A percentile compares a stretch with the other conserved stretches of the same genome.
Evolutionary conservation across 2,797 vertebrate species (phyloP).

Genomic region (Miichthys miiuy): DNA sequence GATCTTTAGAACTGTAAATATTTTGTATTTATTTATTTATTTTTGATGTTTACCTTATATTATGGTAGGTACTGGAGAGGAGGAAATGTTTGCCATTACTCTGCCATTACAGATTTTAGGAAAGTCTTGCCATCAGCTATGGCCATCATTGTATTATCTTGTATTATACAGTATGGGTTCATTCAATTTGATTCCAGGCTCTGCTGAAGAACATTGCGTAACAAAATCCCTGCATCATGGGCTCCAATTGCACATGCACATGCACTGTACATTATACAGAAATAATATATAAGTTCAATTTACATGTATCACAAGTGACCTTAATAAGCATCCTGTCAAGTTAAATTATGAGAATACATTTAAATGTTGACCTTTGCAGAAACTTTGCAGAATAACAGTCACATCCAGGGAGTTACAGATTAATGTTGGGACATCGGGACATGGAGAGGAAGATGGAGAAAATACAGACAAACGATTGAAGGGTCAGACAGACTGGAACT

Average conservation of each 20-base stretch:
- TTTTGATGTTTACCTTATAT: neutral
- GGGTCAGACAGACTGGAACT: neutral
- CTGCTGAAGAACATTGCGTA: neutral
- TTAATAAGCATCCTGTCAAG: neutral
- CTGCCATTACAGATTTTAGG: slow-evolving; percentile 5
- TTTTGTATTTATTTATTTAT: slow-evolving; percentile 18
- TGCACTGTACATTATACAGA: neutral
- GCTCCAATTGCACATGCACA: neutral
- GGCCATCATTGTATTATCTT: slow-evolving; percentile 2
- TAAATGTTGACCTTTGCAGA: slow-evolving; percentile 14
- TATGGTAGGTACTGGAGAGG: neutral
- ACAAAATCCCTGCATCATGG: neutral
- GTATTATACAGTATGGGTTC: neutral
- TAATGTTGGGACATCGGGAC: neutral
- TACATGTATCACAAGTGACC: neutral
- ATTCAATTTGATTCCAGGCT: neutral
- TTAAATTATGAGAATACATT: slow-evolving; percentile 9
- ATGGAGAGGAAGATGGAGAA: slow-evolving; percentile 7
- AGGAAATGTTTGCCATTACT: slow-evolving; percentile 28
- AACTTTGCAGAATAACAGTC: slow-evolving; percentile 28
- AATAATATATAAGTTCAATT: neutral
- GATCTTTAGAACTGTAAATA: slow-evolving; percentile 11
- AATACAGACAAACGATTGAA: slow-evolving; percentile 17
- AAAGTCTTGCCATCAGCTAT: slow-evolving; percentile 14
- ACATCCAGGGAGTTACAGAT: slow-evolving; percentile 44